phyloP scores from a whole-genome alignment of 2,888 invertebrate genomes.

The Apoderus coryli region DNA sequence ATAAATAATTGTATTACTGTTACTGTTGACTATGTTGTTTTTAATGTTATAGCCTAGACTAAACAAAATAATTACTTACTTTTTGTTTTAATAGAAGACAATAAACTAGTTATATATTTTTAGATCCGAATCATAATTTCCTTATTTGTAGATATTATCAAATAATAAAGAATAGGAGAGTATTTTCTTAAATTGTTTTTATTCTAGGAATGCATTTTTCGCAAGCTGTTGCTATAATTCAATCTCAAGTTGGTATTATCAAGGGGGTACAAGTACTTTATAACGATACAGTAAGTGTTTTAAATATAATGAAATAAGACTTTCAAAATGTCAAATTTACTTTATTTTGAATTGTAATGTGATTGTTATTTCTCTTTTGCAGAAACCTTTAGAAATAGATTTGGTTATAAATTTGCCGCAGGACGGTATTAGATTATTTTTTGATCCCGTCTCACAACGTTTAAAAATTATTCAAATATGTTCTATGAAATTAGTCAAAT shows the following conservation, averaged over 20 bases:
- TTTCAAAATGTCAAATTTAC: slow-evolving; percentile 5
- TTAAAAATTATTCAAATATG: slow-evolving; percentile 97
- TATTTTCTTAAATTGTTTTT: too few species aligned
- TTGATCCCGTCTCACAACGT: slow-evolving; percentile 88
- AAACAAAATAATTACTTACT: too few species aligned
- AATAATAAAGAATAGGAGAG: too few species aligned
- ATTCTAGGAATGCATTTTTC: slow-evolving; percentile 94
- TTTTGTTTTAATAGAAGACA: too few species aligned
- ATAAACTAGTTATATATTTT: too few species aligned
- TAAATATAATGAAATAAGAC: slow-evolving; percentile 2
- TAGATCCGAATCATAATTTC: too few species aligned
- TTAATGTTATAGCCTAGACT: too few species aligned
- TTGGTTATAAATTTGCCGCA: slow-evolving; percentile 91
- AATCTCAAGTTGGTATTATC: slow-evolving; percentile 89
- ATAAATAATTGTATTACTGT: too few species aligned
- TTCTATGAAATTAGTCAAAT: slow-evolving; percentile 90
- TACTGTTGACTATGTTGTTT: too few species aligned
- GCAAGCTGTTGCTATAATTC: slow-evolving; percentile 91
- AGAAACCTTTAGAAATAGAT: slow-evolving; percentile 92
- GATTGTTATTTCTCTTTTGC: slow-evolving; percentile 29
- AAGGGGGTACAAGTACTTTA: slow-evolving; percentile 93
- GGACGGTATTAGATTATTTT: slow-evolving; percentile 92
- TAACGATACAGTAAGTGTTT: slow-evolving; percentile 72
- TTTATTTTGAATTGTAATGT: slow-evolving; percentile 2
- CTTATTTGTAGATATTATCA: too few species aligned